Evolutionary conservation across 2,888 invertebrate species (phyloP).

Genomic region (Sarcophaga rosellei): DNA sequence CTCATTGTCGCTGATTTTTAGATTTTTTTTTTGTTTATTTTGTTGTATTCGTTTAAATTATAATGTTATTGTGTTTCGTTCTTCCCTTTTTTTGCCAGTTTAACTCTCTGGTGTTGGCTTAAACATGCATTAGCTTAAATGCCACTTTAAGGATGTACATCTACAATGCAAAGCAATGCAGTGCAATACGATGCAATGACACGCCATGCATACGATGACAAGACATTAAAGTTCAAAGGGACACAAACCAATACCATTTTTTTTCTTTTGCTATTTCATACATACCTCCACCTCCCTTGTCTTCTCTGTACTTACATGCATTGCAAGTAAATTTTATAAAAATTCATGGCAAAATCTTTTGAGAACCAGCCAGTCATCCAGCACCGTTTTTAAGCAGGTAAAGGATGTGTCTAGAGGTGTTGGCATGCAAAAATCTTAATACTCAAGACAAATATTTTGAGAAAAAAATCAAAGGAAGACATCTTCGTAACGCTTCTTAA

Average conservation of each 20-base stretch:
- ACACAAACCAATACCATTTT: neutral
- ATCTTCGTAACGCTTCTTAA: neutral
- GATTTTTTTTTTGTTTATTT: neutral
- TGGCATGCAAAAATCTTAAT: constrained; percentile 16
- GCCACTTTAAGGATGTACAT: constrained; percentile 57
- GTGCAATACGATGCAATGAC: constrained; percentile 46
- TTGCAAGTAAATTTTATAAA: neutral
- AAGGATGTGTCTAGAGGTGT: neutral
- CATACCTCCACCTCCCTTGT: neutral
- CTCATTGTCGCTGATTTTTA: constrained; percentile 33
- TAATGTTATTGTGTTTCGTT: constrained; percentile 6
- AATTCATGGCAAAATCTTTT: constrained; percentile 3
- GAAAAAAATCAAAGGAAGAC: neutral
- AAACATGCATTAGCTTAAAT: constrained; percentile 67
- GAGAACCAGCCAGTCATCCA: neutral
- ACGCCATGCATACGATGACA: constrained; percentile 59
- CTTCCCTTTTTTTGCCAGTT: constrained; percentile 23
- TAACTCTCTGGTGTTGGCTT: constrained; percentile 50
- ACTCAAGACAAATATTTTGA: constrained; percentile 9
- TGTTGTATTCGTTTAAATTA: neutral
- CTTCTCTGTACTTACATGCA: neutral
- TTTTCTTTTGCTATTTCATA: neutral
- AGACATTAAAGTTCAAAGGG: constrained; percentile 23
- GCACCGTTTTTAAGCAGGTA: neutral
- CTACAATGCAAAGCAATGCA: neutral